phyloP scores from a whole-genome alignment of 1,140 invertebrate species.

The Drosophila repletoides region DNA sequence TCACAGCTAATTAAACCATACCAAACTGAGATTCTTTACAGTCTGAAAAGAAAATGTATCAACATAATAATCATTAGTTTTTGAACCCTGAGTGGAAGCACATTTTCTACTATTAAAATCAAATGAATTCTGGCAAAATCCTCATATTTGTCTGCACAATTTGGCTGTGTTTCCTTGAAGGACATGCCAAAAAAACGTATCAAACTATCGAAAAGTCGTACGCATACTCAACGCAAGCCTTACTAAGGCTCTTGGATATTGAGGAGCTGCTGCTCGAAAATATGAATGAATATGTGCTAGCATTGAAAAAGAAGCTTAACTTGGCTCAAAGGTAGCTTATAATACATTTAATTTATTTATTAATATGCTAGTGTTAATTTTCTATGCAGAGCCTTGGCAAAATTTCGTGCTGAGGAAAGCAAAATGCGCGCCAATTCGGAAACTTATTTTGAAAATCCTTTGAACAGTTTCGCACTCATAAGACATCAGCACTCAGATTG shows the following conservation, averaged over 20 bases:
- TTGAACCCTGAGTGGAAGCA: too few species aligned
- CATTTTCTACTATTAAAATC: too few species aligned
- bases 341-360: neutral
- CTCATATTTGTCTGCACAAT: neutral
- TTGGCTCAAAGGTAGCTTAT: constrained; percentile 12
- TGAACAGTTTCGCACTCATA: constrained; percentile 37
- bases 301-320: constrained; percentile 7
- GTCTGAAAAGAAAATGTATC: too few species aligned
- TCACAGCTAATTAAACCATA: neutral
- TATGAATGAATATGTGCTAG: constrained; percentile 6
- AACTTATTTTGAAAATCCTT: constrained; percentile 27
- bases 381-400: neutral
- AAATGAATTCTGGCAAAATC: neutral
- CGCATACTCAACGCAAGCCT: constrained; percentile 9
- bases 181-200: neutral
- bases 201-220: neutral
- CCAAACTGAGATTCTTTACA: too few species aligned
- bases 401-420: neutral
- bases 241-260: constrained; percentile 8
- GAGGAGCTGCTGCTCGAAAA: constrained; percentile 26
- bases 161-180: neutral
- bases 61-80: too few species aligned
- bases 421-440: constrained; percentile 7
- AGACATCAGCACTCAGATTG: constrained; percentile 18
- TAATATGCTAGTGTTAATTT: neutral